A percentile compares a stretch with the other conserved stretches of the same genome.
phyloP scores from a whole-genome alignment of 2,888 invertebrate species.

The Adelognathus sp. region DNA sequence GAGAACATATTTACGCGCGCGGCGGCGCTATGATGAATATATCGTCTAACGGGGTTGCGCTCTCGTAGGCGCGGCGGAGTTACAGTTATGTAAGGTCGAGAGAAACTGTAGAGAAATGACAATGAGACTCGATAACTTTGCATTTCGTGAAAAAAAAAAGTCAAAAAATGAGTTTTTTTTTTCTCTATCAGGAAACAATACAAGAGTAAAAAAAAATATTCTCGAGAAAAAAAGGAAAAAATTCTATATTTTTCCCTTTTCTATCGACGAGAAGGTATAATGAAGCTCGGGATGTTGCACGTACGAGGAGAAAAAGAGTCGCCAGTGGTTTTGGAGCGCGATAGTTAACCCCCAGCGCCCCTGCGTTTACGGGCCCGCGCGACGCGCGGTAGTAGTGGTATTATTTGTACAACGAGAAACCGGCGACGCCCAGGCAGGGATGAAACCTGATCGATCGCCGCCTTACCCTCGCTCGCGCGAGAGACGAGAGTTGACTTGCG shows the following conservation, averaged over 20 bases:
- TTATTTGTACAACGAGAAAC: constrained; percentile 14
- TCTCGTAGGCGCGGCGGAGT: constrained; percentile 56
- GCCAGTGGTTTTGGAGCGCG: not conserved
- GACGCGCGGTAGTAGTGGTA: no score
- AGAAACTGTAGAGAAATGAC: constrained; percentile 21
- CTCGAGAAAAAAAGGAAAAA: not conserved
- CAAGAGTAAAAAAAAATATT: not conserved
- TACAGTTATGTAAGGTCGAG: constrained; percentile 61
- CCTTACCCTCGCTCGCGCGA: constrained; percentile 50
- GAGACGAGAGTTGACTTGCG: constrained; percentile 47
- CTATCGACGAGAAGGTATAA: not conserved
- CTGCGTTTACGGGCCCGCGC: constrained; percentile 6
- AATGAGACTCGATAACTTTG: constrained; percentile 13
- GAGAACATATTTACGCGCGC: constrained; percentile 11
- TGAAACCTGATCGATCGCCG: constrained; percentile 66
- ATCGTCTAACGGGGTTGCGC: constrained; percentile 55
- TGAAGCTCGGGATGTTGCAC: not conserved
- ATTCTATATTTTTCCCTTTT: not conserved
- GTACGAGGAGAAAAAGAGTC: constrained; percentile 23
- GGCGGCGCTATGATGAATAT: constrained; percentile 37
- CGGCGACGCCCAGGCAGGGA: constrained; percentile 61
- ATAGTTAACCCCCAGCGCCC: constrained; percentile 29
- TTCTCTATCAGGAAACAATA: not conserved
- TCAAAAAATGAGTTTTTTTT: not conserved
- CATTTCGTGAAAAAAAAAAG: not conserved